Percentiles rank a stretch among this genome's conserved stretches.
Conservation (phyloP, 37 sponge, comb jelly and placozoan genomes). For the Ianthella basta region DNA sequence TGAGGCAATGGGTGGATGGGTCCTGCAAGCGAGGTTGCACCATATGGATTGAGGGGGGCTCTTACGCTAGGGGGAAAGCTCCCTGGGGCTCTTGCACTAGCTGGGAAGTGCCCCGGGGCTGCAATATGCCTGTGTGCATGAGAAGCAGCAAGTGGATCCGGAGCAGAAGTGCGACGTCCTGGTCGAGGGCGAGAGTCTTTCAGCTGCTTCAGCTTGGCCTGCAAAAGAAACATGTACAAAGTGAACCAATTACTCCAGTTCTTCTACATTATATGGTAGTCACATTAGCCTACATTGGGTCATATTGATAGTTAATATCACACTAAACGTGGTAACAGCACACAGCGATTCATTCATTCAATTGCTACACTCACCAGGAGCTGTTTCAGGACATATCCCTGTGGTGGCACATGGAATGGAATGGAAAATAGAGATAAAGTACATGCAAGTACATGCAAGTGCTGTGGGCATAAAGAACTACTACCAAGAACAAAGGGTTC, state of each 20-base stretch:
- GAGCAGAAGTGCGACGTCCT: background rate
- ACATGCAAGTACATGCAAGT: no score
- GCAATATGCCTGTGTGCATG: slow-evolving; percentile 4
- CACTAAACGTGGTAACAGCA: no score
- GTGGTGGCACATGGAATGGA: background rate
- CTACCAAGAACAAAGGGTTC: no score
- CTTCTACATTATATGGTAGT: no score
- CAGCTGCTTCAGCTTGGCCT: slow-evolving; percentile 9
- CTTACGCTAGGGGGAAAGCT: no score
- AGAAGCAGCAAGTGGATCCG: background rate
- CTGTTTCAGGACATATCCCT: slow-evolving; percentile 33
- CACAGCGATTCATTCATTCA: background rate
- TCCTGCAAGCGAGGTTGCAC: no score
- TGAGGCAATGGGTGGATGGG: slow-evolving; percentile 3
- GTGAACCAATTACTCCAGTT: background rate
- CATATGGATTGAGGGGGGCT: no score
- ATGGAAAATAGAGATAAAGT: background rate
- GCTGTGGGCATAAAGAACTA: no score
- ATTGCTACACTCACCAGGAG: slow-evolving; percentile 1
- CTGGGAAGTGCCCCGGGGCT: background rate
- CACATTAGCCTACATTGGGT: no score
- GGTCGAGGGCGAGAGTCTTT: background rate
- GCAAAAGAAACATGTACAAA: background rate
- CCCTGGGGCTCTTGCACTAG: no score
- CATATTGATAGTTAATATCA: no score